Evolutionary conservation across 2,113 vertebrate species (phyloP).

Genomic region (Shinisaurus crocodilurus): DNA sequence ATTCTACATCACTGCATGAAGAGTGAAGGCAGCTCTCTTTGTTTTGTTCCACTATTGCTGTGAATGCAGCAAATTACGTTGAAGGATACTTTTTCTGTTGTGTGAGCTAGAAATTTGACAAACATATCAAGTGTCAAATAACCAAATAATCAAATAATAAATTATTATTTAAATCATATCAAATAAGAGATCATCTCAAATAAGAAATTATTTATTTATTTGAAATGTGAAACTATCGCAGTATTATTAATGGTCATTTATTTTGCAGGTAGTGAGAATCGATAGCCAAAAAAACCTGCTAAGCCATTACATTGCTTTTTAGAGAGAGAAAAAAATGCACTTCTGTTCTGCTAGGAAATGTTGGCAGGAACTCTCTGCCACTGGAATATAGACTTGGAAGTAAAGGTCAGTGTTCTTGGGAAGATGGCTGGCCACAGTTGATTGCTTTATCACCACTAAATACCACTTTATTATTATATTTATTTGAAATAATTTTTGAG

Average conservation of each 20-base stretch:
- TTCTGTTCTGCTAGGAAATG: conserved; percentile 18
- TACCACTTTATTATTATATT: conserved; percentile 36
- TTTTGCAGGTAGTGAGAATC: conserved; percentile 29
- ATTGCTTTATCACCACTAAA: neutral
- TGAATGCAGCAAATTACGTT: conserved; percentile 57
- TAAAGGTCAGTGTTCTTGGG: neutral
- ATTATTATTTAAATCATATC: no score
- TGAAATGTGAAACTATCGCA: neutral
- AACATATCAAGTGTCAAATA: conserved; percentile 63
- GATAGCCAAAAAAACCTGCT: conserved; percentile 11
- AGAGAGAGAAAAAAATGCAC: conserved; percentile 8
- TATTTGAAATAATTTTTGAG: conserved; percentile 44
- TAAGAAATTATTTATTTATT: no score
- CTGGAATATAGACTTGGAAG: conserved; percentile 13
- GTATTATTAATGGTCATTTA: conserved; percentile 4
- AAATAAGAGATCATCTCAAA: no score
- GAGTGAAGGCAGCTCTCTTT: no score
- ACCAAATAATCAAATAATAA: no score
- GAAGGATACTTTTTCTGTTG: conserved; percentile 51
- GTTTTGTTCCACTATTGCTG: no score
- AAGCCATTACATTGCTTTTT: conserved; percentile 25
- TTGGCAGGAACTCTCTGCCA: neutral
- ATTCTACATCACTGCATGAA: no score
- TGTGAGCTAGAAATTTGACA: conserved; percentile 64
- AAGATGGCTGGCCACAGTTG: neutral